Conservation (phyloP, 1,140 invertebrate genomes). For the Homarus americanus region DNA sequence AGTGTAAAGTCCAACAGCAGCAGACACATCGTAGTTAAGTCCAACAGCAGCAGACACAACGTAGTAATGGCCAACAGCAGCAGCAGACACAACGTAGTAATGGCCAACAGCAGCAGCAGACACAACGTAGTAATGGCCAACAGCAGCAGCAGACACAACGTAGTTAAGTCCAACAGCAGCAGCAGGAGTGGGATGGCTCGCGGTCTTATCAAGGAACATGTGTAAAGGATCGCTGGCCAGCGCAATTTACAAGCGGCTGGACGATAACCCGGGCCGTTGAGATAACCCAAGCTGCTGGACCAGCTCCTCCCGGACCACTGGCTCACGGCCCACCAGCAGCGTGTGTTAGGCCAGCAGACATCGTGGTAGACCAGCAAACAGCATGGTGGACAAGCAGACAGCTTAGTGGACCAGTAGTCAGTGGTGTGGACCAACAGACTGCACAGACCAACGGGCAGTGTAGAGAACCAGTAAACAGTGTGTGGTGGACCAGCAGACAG, state of each 20-base stretch:
- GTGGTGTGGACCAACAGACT: no score
- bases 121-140: not conserved
- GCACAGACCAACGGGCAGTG: no score
- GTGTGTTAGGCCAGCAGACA: not conserved
- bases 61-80: not conserved
- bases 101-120: not conserved
- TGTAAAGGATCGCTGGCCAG: constrained; percentile 28
- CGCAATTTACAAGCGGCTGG: constrained; percentile 30
- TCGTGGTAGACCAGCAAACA: no score
- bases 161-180: not conserved
- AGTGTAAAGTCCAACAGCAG: not conserved
- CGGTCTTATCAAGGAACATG: constrained; percentile 37
- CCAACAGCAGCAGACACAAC: no score
- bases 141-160: constrained; percentile 8
- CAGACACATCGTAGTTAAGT: not conserved
- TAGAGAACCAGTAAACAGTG: no score
- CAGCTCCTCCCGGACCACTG: no score
- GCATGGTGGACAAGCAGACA: no score
- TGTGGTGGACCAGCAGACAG: no score
- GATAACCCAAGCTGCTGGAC: constrained; percentile 15
- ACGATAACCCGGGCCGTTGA: constrained; percentile 33
- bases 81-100: no score
- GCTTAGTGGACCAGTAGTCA: no score
- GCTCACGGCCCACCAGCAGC: no score
- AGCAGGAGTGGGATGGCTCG: not conserved